Evolutionary conservation across 2,113 vertebrate genomes (phyloP), one percentile per base, ranked within the genome.

Genomic region (Terrapene triunguis): DNA sequence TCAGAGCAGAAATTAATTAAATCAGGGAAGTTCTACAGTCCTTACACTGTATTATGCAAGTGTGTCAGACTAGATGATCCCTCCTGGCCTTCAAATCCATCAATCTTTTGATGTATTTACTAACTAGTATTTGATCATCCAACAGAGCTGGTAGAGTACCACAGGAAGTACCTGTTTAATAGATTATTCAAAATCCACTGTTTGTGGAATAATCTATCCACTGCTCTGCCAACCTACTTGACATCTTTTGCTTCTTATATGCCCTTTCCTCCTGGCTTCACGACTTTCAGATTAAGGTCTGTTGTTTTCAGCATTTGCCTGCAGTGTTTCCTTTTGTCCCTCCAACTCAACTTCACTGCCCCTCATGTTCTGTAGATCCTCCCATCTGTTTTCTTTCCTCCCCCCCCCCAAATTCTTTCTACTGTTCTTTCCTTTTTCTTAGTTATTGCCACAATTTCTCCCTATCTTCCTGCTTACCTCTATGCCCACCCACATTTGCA

Each of bases 91-190:
- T 42, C 38, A 42, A 16, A 44, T 44, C 72, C 10, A 42, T 44
- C 38, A 16, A 29, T 78, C 74, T 47, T 47, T 8, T 47, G 38
- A 65, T 79, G 16, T 80, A 48, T 88, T 92, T 57, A 80, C 11
- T 19, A 69, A 27, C 48, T 84, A 80, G 72, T 80, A 69, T 80
- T 48, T 84, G 86, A 80, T 69, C 38, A 78, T 25, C 12, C 25
- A 47, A 3, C 6, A 44, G 38, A 78, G 42, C 80, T 69, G 84
- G 24, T 88, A 80, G 55, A 84, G 8, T 42, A 69, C 54, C 69
- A 44, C 57, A 84, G 82, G 91, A 88, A 88, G 47, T 53, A 80
- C 65, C 80, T 57, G 32, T 84, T 88, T 88, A 74, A 47, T 92
- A 88, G 21, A 47, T 74, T 87, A 88, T 90, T 53, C 44, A 50